A percentile compares a stretch with the other conserved stretches of the same genome.
These are phyloP conservation scores for Chelonus insularis DNA, from an alignment of 1,140 invertebrate species.

Conservation along the genomic window DNA sequence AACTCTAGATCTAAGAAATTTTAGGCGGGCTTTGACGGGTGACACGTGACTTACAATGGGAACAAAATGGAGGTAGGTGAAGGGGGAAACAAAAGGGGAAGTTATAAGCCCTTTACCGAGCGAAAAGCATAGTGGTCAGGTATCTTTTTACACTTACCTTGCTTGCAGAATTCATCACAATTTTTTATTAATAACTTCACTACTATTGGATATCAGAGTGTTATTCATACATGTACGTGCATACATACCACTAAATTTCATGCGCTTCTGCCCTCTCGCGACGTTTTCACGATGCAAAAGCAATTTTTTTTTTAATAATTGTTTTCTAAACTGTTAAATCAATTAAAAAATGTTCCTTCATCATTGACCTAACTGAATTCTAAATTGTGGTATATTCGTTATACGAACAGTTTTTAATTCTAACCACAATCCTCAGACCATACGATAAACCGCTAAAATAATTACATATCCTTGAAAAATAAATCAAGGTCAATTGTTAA, in stretches of 20 bases:
- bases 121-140: slow-evolving; percentile 29
- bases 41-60: slow-evolving; percentile 32
- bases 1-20: background rate
- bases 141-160: slow-evolving; percentile 55
- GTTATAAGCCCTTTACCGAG: slow-evolving; percentile 26
- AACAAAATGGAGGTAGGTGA: slow-evolving; percentile 9
- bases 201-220: slow-evolving; percentile 17
- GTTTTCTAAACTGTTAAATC: background rate
- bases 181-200: slow-evolving; percentile 28
- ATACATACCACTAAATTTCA: slow-evolving; percentile 1
- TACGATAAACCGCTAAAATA: too few relatives aligned
- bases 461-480: background rate
- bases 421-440: too few relatives aligned
- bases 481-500: background rate
- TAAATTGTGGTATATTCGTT: too few relatives aligned
- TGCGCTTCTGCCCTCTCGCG: slow-evolving; percentile 37
- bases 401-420: too few relatives aligned
- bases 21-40: slow-evolving; percentile 11
- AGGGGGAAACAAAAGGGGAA: slow-evolving; percentile 17
- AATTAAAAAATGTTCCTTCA: too few relatives aligned
- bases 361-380: too few relatives aligned
- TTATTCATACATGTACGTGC: slow-evolving; percentile 1
- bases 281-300: slow-evolving; percentile 20
- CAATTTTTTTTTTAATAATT: background rate
- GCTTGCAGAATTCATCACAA: slow-evolving; percentile 63